Base-by-base conservation (phyloP, 2,113 vertebrate genomes). In the Otus sunia region DNA sequence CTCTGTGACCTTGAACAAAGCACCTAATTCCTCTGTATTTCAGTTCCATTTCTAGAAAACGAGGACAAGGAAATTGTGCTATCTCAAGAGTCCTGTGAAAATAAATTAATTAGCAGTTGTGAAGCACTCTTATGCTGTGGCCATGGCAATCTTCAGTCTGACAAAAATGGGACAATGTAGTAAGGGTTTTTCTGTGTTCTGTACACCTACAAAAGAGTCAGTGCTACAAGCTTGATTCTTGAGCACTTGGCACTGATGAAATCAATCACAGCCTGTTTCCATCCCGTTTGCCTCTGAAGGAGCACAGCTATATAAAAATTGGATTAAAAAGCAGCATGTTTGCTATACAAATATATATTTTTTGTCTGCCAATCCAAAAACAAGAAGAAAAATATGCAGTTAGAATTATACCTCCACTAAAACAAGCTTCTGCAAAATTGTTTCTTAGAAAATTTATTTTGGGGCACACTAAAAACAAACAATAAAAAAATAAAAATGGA, bases 31-130 rank as follows among this genome's bases (percentile, higher is more conserved):
- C n/a, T 85, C 36, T 78, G 37, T 92, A 87, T 94, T 94, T 94
- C 80, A 87, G 45, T 81, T 94, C 94, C 77, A 85, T 62, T 97
- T 96, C 80, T 58, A 89, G 74, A 92, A 95, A 97, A 96, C 30
- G 94, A 96, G 96, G 94, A 87, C 96, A 95, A 87, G 81, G 73
- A 88, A 96, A 96, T 30, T 82, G 45, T 94, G 74, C 73, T 92
- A 82, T 91, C 91, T 94, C 95, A 85, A 82, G 94, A 92, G 84
- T 75, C 84, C 55, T 76, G 73, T 90, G 92, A 94, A 92, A 95
- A 85, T 20, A 97, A 95, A 95, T 94, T 97, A 94, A 96, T 97
- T 97, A 96, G 95, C 77, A 75, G 62, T 92, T 92, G 80, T 76
- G 92, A 97, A 91, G 62, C 53, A 66, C 64, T 95, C 73, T 50